Conservation (phyloP, 2,797 vertebrate genomes). For the Antrozous pallidus region DNA sequence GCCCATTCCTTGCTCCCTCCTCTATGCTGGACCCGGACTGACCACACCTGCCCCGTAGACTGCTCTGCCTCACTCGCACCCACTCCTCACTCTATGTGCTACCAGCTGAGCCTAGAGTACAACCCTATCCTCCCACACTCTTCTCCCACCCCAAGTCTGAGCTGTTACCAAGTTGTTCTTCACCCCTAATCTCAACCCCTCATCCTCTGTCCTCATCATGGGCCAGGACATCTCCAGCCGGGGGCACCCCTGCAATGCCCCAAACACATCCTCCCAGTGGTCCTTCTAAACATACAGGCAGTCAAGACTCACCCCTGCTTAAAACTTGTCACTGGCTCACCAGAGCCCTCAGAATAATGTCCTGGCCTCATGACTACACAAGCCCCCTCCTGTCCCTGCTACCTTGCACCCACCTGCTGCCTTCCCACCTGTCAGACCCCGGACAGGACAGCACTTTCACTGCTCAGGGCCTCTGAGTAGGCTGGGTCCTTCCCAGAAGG, state of each 20-base stretch:
- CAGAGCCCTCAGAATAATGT: background rate
- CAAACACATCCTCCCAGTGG: fast-evolving
- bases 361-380: background rate
- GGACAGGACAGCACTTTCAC: background rate
- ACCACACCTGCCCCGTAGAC: background rate
- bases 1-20: background rate
- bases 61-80: fast-evolving
- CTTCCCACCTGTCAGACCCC: background rate
- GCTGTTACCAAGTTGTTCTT: background rate
- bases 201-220: background rate
- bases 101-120: background rate
- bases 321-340: background rate
- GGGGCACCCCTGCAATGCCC: background rate
- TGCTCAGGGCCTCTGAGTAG: background rate
- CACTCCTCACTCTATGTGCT: background rate
- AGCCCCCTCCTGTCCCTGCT: background rate
- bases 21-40: fast-evolving
- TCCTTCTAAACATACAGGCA: background rate
- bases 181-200: background rate
- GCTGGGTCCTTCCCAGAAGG: background rate
- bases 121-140: background rate
- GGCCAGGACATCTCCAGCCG: background rate
- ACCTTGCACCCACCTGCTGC: background rate
- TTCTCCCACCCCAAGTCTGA: background rate
- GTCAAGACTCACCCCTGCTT: background rate